phyloP scores from a whole-genome alignment of 2,797 vertebrate genomes.

The Gila robusta region DNA sequence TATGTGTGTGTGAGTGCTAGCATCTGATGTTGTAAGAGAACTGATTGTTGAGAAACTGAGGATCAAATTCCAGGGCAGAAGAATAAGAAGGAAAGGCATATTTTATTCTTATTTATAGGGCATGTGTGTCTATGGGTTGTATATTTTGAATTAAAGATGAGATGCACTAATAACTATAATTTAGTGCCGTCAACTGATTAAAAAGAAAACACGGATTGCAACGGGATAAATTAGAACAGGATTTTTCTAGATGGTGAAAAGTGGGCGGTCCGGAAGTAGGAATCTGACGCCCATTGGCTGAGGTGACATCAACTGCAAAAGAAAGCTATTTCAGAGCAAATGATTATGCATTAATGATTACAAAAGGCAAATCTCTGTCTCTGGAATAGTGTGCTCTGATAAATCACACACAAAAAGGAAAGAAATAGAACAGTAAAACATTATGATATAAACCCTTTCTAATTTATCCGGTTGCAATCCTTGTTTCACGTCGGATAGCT shows the following conservation, averaged over 20 bases:
- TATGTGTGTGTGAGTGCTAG: neutral
- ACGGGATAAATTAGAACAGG: neutral
- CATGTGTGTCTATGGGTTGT: neutral
- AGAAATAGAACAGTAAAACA: neutral
- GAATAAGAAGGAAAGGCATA: neutral
- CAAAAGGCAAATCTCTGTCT: neutral
- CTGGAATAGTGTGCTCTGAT: neutral
- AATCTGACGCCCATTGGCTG: neutral
- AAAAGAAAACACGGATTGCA: neutral
- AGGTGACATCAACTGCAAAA: neutral
- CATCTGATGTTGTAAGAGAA: neutral
- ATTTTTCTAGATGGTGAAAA: neutral
- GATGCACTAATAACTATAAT: neutral
- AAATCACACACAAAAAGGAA: neutral
- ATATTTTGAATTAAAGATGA: neutral
- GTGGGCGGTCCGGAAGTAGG: neutral
- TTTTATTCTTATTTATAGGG: neutral
- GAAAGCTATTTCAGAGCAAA: neutral
- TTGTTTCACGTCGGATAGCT: neutral
- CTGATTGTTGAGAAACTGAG: constrained; percentile 1
- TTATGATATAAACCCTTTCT: neutral
- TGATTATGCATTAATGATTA: neutral
- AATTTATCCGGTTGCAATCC: neutral
- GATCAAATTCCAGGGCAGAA: neutral
- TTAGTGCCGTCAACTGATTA: neutral